Base-by-base conservation (phyloP, 2,797 vertebrate genomes). In the Diceros bicornis region DNA sequence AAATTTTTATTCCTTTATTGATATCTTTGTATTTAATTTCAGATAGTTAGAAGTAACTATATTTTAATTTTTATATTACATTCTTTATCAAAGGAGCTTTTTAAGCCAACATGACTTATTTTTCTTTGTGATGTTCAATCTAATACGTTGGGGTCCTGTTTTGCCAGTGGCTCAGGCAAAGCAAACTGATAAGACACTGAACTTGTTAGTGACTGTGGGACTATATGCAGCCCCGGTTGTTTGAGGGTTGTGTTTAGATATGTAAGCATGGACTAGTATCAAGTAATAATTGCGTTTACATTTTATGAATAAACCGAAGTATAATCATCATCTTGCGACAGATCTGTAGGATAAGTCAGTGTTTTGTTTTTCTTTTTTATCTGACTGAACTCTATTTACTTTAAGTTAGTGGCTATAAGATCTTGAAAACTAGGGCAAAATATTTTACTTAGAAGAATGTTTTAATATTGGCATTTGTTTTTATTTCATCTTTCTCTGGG, bases 391-490 rank as follows among this genome's bases (percentile, higher is more conserved):
- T 64, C n/a, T 5, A 18, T 61, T 81, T 91, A 32, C n/a, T 77
- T 90, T 62, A 23, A 93, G 47, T 89, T 74, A 37, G 11, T 50
- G 92, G 23, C 27, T 71, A 2, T 25, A 62, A 61, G 59, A 84
- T 94, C 61, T 94, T 94, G 71, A 85, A 96, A 95, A 82, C 23
- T 34, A 52, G 37, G 11, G 6, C 52, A 62, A 93, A 91, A 62
- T 77, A 72, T 61, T 78, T 32, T 91, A 86, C 17, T 86, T 93
- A 37, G 32, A 97, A 96, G 52, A 75, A 16, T 61, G 29, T 13
- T 71, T 77, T 93, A 47, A 59, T 69, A 91, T 78, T 71, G 72
- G 32, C 52, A 62, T 85, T 94, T 91, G 44, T 78, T 96, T 93
- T 64, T 32, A 68, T 69, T 81, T 74, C 34, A 5, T 57, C 9